Evolutionary conservation across 2,113 vertebrate species (phyloP), one percentile per base, ranked within the genome.

Genomic region (Suncus etruscus): DNA sequence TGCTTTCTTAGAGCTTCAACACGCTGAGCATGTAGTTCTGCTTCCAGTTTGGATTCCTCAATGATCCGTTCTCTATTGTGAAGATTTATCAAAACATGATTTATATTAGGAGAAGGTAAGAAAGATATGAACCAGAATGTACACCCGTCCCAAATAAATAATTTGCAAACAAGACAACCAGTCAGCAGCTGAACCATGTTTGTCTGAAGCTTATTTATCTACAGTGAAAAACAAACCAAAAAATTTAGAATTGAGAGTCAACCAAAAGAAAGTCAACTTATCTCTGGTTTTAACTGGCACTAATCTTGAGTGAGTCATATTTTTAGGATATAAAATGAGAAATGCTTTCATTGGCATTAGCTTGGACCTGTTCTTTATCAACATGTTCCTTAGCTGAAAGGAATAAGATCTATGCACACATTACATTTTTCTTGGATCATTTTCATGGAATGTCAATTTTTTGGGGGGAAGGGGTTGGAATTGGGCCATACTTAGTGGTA

Each of bases 1-100:
- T 97, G 97, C 50, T 97, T 97, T 90, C 95, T 97, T 29, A 98
- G 89, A 22, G 94, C 78, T 72, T 97, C 93, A 8, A 98, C 39
- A 29, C 75, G 94, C 79, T 97, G 97, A 1, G 93, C 86, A 48
- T 96, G 95, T 32, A 95, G 15, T 20, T 95, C 94, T 16, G 97
- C 95, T 83, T 98, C 94, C 65, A 91, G 63, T 94, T 96, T 97
- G 66, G 93, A 94, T 32, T 97, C 96, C 77, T 97, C 95, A 24
- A 94, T 87, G 77, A 98, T 95, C 83, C 73, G 96, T 76, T 97
- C 95, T 94, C 98, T 98, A 95, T 92, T 91, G 79, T 72, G 31
- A 79, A 79, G 76, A 84, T 1, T 48, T 15, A 27, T 82, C 47
- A 73, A 83, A 61, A 61, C 58, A 65, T 65, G 16, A 31, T 16